phyloP scores from a whole-genome alignment of 2,113 vertebrate genomes.

The Cromileptes altivelis region DNA sequence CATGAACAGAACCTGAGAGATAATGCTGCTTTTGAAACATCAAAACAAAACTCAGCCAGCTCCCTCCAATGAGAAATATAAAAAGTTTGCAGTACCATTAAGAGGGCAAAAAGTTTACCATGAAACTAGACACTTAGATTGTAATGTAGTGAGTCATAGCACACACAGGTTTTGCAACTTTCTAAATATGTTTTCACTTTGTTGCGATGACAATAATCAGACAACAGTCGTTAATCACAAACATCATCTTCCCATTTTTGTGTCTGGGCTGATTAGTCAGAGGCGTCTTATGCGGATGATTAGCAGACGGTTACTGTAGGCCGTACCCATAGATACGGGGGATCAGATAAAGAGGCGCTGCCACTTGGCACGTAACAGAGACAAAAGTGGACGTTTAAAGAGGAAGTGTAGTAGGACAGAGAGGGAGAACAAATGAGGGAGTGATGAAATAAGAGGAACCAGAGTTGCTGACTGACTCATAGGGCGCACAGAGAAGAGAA shows the following conservation, averaged over 20 bases:
- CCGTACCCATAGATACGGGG: not conserved
- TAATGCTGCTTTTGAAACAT: not conserved
- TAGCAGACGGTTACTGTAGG: not conserved
- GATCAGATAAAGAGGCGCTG: slow-evolving; percentile 1
- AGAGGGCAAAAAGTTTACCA: not conserved
- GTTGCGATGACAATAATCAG: slow-evolving; percentile 7
- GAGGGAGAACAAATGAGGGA: slow-evolving; percentile 22
- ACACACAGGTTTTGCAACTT: not conserved
- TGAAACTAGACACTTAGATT: not conserved
- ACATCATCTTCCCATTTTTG: not conserved
- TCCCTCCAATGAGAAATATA: not conserved
- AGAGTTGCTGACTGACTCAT: slow-evolving; percentile 55
- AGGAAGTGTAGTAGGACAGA: slow-evolving; percentile 50
- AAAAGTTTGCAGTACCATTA: not conserved
- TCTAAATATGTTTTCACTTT: slow-evolving; percentile 16
- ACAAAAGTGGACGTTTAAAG: slow-evolving; percentile 50
- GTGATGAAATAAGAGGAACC: slow-evolving; percentile 55
- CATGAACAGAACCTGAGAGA: not conserved
- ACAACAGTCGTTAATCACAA: not conserved
- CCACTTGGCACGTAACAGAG: slow-evolving; percentile 22
- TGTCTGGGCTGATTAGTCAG: slow-evolving; percentile 31
- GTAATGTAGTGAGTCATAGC: not conserved
- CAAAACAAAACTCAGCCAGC: not conserved
- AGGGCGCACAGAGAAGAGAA: slow-evolving; percentile 20
- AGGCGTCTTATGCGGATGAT: not conserved